Base-by-base conservation (phyloP, 2,888 invertebrate species). In the Carabus problematicus region DNA sequence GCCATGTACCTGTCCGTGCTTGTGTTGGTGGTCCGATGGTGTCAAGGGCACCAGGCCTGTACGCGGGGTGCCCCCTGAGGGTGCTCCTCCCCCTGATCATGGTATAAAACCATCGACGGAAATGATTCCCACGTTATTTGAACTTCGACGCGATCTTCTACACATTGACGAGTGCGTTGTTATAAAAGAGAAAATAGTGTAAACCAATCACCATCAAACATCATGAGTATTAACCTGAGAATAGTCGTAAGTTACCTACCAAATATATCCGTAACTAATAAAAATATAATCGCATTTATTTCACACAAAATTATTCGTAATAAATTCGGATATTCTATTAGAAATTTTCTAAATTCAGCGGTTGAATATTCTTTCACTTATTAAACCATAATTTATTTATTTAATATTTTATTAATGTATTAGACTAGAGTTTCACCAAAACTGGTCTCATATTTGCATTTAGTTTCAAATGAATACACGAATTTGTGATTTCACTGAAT, bases 81-180 rank as follows among this genome's bases (percentile, higher is more conserved):
- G 43, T 42, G 42, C 64, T 61, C 19, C 56, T 41, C 64, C 64
- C 45, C 55, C 52, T 55, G 45, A n/a, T n/a, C n/a, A n/a, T 45
- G 12, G 16, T 64, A 64, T 55, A 55, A 64, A 55, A 54, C 64
- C 42, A 45, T 19, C 42, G 55, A 19, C 43, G n/a, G 19, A 47
- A 3, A 18, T 43, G 39, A 54, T 64, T 64, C 64, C 64, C 64
- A 64, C 64, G 64, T 41, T 55, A 64, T 45, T 55, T 41, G 40
- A 19, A 42, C 19, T 41, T 60, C 42, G 16, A 60, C 45, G 45
- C 60, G 29, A 29, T 3, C 29, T 3, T 3, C 29, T 29, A 29
- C 2, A 6, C 2, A 2, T 29, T 3, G 29, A 29, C 29, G 3
- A 59, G 52, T 40, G 42, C 41, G 49, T 52, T 49, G 52, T 4